A percentile compares a stretch with the other conserved stretches of the same genome.
phyloP scores from a whole-genome alignment of 2,113 vertebrate species.

The Forbesichthys papilliferus region DNA sequence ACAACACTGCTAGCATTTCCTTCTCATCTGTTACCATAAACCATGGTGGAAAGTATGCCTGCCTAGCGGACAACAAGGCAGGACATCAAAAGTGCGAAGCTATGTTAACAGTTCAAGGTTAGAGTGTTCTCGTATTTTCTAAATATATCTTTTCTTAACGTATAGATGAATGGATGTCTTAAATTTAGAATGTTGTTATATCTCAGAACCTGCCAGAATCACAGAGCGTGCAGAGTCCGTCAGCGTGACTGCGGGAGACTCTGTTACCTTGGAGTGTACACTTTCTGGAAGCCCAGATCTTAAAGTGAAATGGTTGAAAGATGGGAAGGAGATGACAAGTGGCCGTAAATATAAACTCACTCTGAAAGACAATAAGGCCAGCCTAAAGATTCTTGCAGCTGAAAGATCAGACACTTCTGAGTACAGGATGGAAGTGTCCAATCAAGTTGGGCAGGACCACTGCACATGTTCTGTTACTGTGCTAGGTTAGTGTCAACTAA shows the following conservation, averaged over 20 bases:
- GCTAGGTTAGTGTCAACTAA: conserved; percentile 82
- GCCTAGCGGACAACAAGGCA: conserved; percentile 90
- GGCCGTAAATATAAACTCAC: conserved; percentile 91
- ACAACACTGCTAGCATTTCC: conserved; percentile 79
- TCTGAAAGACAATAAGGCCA: conserved; percentile 86
- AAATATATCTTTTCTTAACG: not conserved
- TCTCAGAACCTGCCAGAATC: conserved; percentile 93
- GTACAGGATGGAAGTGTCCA: conserved; percentile 90
- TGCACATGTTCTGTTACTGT: conserved; percentile 88
- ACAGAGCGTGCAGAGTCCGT: conserved; percentile 86
- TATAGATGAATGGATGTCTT: not conserved
- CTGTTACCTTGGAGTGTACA: conserved; percentile 85
- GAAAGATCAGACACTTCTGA: conserved; percentile 89
- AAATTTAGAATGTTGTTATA: conserved; percentile 21
- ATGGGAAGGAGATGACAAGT: conserved; percentile 83
- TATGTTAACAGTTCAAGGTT: conserved; percentile 90
- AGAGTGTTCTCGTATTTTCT: conserved; percentile 47
- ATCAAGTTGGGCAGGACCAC: conserved; percentile 88
- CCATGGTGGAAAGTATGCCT: conserved; percentile 87
- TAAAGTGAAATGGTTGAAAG: conserved; percentile 92
- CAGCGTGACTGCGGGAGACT: conserved; percentile 89
- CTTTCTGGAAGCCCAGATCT: conserved; percentile 92
- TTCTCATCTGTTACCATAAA: conserved; percentile 82
- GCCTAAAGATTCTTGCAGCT: conserved; percentile 86
- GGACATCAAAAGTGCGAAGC: conserved; percentile 93